A percentile compares a stretch with the other conserved stretches of the same genome.
These are phyloP conservation scores for Myotis vivesi DNA, from an alignment of 2,797 vertebrate species.

Conservation along the genomic window DNA sequence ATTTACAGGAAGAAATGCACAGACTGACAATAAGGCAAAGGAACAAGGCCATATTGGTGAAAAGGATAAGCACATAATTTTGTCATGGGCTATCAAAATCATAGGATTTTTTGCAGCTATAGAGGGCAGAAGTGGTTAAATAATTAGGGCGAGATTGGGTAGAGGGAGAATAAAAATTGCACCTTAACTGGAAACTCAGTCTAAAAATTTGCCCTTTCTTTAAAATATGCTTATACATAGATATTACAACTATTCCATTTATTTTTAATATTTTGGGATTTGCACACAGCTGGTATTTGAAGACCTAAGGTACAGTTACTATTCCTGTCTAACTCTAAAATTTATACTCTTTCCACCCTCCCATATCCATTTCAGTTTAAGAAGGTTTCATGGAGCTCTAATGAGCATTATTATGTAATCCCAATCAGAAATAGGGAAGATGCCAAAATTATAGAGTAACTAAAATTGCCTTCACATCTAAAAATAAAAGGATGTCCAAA, in stretches of 20 bases:
- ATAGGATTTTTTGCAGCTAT: background rate
- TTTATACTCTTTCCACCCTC: background rate
- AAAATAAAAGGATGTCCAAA: background rate
- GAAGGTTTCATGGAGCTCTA: background rate
- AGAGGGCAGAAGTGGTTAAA: background rate
- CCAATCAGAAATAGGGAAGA: background rate
- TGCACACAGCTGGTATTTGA: background rate
- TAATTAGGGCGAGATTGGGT: background rate
- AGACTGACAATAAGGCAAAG: background rate
- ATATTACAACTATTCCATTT: background rate
- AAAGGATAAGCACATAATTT: background rate
- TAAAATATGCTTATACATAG: background rate
- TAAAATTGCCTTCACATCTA: background rate
- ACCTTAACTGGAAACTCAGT: background rate
- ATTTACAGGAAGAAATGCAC: background rate
- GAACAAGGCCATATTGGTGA: background rate
- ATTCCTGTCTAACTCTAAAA: background rate
- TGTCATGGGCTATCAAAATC: background rate
- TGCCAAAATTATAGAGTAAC: background rate
- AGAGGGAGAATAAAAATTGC: background rate
- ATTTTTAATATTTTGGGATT: background rate
- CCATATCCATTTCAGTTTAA: background rate
- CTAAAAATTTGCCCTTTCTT: background rate
- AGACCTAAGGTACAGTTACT: background rate
- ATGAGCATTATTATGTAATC: background rate